Evolutionary conservation across 1,140 invertebrate genomes (phyloP), one percentile per base, ranked within the genome.

Genomic region (Ladona fulva): DNA sequence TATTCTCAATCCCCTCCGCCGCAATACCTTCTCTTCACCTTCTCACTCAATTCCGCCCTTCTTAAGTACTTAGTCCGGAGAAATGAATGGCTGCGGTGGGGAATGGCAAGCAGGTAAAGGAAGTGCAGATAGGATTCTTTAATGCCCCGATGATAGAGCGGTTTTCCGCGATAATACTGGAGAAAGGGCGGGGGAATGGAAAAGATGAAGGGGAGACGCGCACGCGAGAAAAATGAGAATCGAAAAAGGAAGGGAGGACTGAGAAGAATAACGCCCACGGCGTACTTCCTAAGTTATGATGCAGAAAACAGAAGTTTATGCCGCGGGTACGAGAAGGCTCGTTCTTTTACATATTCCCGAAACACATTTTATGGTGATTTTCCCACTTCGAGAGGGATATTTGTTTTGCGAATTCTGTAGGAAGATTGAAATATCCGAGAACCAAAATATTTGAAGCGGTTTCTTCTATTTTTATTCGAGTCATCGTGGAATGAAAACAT

Each of bases 81-180:
- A 66, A 22, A 12, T 22, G n/a, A 66, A 19, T 16, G 52, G 52
- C n/a, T 22, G 52, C 14, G 44, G 10, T 52, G 44, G 44, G 52
- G 52, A 66, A 66, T 66, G n/a, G 52, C 1, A 66, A 19, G 52
- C 52, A 66, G 52, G 52, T 66, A 12, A 66, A 66, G 3, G 52
- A 22, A 19, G 52, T 12, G 52, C 12, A 22, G 52, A 52, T 52
- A 52, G 44, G 44, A 66, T 66, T 66, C 52, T 66, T 37, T 22
- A 66, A 66, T 66, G n/a, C 52, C 52, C 14, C n/a, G 52, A 66
- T 66, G 52, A 66, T 66, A 66, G 52, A 66, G 52, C n/a, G 52
- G 5, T 66, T 66, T 12, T 16, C 29, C 16, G n/a, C n/a, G 52
- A 66, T 66, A 66, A 66, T 52, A 52, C 19, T 16, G n/a, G 52